These are phyloP conservation scores for Artibeus jamaicensis DNA, from an alignment of 2,797 vertebrate species.

Conservation along the genomic window DNA sequence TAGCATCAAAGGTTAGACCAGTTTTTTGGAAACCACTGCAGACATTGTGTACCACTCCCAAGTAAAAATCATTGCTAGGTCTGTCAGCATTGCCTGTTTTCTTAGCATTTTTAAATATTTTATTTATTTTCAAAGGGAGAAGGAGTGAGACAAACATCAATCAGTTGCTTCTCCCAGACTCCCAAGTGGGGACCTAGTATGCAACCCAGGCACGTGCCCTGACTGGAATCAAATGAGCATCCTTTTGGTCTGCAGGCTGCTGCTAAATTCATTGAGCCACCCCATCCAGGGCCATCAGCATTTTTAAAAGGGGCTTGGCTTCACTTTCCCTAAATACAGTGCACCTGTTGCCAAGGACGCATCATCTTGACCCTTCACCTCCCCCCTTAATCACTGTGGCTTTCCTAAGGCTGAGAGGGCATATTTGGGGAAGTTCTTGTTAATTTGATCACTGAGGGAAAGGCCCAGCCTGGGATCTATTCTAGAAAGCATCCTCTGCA, in stretches of 20 bases:
- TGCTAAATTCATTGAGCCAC: neutral
- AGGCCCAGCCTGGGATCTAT: neutral
- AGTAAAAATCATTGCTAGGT: neutral
- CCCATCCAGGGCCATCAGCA: neutral
- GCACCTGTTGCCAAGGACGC: neutral
- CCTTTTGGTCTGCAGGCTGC: neutral
- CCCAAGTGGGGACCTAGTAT: neutral
- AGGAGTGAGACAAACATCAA: neutral
- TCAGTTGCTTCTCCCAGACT: neutral
- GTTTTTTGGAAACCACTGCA: neutral
- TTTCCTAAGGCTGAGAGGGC: neutral
- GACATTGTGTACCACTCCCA: neutral
- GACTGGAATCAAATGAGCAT: neutral
- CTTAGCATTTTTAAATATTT: neutral
- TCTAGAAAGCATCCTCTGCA: neutral
- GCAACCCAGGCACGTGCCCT: neutral
- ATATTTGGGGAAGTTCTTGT: neutral
- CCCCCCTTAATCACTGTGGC: neutral
- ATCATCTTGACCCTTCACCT: too few relatives aligned
- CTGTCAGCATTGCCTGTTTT: neutral
- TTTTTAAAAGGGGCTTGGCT: neutral
- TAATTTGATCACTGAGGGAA: neutral
- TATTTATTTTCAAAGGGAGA: neutral
- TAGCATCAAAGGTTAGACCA: neutral
- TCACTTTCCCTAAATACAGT: accelerated